Evolutionary conservation across 2,113 vertebrate genomes (phyloP), one percentile per base, ranked within the genome.

Genomic region (Callipepla californica): DNA sequence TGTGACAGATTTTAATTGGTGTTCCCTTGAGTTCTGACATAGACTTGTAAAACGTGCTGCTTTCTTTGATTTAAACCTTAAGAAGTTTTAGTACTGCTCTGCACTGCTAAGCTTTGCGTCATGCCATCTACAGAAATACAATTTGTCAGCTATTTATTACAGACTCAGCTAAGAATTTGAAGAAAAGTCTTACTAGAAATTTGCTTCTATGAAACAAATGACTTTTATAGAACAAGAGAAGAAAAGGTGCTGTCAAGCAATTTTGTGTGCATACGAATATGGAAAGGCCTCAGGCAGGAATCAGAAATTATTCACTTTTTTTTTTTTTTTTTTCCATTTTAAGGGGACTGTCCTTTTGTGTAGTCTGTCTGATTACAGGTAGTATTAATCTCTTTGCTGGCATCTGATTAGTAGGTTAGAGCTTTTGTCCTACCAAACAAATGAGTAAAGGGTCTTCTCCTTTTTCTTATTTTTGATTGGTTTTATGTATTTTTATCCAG

Each of bases 221-320:
- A 8, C 38, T 86, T 57, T 78, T 90, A 61, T 19, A n/a, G 28
- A 87, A 74, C 26, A 82, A 57, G 28, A 66, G 70, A 95, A 96
- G 76, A 61, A 87, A 80, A 89, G 13, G 2, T 72, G 9, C 30
- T 69, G 84, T 89, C 57, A 89, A 57, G 32, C 14, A 85, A 53
- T 53, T 53, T 53, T 70, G 11, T 10, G 14, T 66, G 13, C 8
- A 5, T 58, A 34, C 13, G 7, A 53, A 86, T 20, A 36, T 48
- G 70, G 79, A 28, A 38, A 65, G 22, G 28, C 66, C 85, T 81
- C 48, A 55, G 50, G 76, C 6, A n/a, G 76, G 14, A 70, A 67
- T 80, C 38, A 76, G 87, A 89, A 87, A 34, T 5, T 74, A 21
- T 7, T 8, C 7, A 2, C 30, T 26, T 42, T 51, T 36, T 36